Evolutionary conservation across 2,888 invertebrate genomes (phyloP).

Genomic region (Pterostichus niger): DNA sequence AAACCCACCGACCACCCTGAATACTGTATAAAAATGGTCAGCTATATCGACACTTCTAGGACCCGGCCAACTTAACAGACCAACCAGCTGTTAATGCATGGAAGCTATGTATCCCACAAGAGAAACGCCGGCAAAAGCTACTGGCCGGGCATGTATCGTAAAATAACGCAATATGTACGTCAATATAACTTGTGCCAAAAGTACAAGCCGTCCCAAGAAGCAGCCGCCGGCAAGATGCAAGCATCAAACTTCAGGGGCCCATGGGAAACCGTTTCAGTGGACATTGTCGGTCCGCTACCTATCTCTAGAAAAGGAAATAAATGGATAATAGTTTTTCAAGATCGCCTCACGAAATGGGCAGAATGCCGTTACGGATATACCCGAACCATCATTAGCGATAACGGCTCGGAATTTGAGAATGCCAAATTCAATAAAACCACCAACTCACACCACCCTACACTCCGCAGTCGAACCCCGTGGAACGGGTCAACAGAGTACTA

Average conservation of each 20-base stretch:
- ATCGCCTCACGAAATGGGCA: slow-evolving; percentile 70
- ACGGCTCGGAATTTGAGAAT: slow-evolving; percentile 28
- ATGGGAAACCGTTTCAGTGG: slow-evolving; percentile 65
- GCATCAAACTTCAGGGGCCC: slow-evolving; percentile 50
- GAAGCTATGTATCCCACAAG: slow-evolving; percentile 60
- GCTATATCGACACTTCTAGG: slow-evolving; percentile 54
- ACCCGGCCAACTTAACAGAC: slow-evolving; percentile 48
- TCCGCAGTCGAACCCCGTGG: slow-evolving; percentile 71
- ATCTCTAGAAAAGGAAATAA: not conserved
- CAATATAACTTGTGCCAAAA: slow-evolving; percentile 69
- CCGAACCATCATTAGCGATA: slow-evolving; percentile 51
- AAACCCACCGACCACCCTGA: slow-evolving; percentile 46
- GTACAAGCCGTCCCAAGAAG: slow-evolving; percentile 68
- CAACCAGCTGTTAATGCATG: slow-evolving; percentile 47
- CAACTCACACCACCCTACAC: slow-evolving; percentile 69
- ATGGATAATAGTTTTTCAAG: slow-evolving; percentile 65
- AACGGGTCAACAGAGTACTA: slow-evolving; percentile 70
- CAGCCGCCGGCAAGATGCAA: slow-evolving; percentile 34
- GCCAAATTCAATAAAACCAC: not conserved
- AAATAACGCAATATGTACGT: slow-evolving; percentile 65
- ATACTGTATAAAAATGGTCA: too few relatives aligned
- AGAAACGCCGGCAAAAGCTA: slow-evolving; percentile 57
- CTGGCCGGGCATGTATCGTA: slow-evolving; percentile 68
- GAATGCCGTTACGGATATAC: slow-evolving; percentile 66
- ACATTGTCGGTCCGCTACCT: slow-evolving; percentile 69